Conservation (phyloP, 2,888 invertebrate species). For the Zaprionus lineosus region DNA sequence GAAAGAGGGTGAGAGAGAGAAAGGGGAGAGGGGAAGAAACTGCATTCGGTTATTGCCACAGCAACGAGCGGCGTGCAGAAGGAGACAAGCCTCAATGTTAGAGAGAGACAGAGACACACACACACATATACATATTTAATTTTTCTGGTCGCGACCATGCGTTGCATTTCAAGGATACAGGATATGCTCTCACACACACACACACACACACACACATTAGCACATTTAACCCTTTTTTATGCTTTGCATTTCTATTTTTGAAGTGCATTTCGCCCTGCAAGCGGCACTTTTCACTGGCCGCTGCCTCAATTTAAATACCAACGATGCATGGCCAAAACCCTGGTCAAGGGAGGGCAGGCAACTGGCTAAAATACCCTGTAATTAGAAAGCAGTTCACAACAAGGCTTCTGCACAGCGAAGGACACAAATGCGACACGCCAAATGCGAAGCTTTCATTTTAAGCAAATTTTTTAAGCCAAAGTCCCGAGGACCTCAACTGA, state of each 20-base stretch:
- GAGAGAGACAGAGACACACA: too few relatives aligned
- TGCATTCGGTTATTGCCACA: too few relatives aligned
- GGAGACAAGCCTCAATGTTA: too few relatives aligned
- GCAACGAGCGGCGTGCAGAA: too few relatives aligned
- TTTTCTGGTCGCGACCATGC: slow-evolving; percentile 41
- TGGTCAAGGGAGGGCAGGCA: slow-evolving; percentile 37
- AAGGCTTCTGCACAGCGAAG: too few relatives aligned
- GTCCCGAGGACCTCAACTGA: too few relatives aligned
- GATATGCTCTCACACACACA: slow-evolving; percentile 14
- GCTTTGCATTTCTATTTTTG: slow-evolving; percentile 66
- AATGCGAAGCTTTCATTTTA: too few relatives aligned
- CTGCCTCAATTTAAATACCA: slow-evolving; percentile 76
- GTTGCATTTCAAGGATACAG: slow-evolving; percentile 65
- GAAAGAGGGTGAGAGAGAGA: not conserved
- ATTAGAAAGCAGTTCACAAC: not conserved
- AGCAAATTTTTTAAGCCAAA: too few relatives aligned
- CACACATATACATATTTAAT: not conserved
- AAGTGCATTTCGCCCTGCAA: slow-evolving; percentile 69
- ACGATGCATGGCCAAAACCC: slow-evolving; percentile 74
- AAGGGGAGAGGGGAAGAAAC: not conserved
- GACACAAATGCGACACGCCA: too few relatives aligned
- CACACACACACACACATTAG: slow-evolving; percentile 18
- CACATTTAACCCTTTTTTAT: slow-evolving; percentile 60
- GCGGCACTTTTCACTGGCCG: slow-evolving; percentile 64
- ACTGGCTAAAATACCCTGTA: slow-evolving; percentile 43